A percentile compares a stretch with the other conserved stretches of the same genome.
Conservation (phyloP, 2,113 vertebrate genomes). For the Atractosteus spatula region DNA sequence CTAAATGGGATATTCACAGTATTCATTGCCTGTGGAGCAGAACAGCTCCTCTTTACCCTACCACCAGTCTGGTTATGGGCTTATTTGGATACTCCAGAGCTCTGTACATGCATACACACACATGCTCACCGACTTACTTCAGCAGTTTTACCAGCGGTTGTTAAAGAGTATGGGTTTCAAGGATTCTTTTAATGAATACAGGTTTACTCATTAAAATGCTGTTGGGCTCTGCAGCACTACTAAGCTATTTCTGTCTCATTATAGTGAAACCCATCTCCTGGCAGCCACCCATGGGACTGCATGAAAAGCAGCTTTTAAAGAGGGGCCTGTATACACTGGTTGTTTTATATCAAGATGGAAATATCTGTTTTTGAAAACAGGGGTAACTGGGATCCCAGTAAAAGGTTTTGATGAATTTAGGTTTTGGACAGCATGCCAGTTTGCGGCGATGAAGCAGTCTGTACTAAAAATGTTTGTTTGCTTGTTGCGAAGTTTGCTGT, state of each 20-base stretch:
- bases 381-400: background rate
- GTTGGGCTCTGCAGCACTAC: background rate
- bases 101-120: too few relatives aligned
- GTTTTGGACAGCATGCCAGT: background rate
- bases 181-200: constrained; percentile 6
- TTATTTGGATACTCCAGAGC: too few relatives aligned
- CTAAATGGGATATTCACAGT: too few relatives aligned
- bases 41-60: too few relatives aligned
- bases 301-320: background rate
- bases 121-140: background rate
- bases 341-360: background rate
- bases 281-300: background rate
- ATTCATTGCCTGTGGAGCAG: too few relatives aligned
- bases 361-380: background rate
- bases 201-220: constrained; percentile 14
- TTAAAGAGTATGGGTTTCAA: too few relatives aligned
- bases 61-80: too few relatives aligned
- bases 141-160: too few relatives aligned
- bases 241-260: constrained; percentile 13
- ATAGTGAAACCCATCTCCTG: background rate
- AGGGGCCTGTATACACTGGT: background rate
- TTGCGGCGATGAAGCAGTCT: too few relatives aligned
- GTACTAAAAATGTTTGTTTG: too few relatives aligned
- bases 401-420: background rate
- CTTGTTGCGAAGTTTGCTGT: too few relatives aligned